Conservation (phyloP, 2,113 vertebrate genomes). For the Barnardius zonarius region DNA sequence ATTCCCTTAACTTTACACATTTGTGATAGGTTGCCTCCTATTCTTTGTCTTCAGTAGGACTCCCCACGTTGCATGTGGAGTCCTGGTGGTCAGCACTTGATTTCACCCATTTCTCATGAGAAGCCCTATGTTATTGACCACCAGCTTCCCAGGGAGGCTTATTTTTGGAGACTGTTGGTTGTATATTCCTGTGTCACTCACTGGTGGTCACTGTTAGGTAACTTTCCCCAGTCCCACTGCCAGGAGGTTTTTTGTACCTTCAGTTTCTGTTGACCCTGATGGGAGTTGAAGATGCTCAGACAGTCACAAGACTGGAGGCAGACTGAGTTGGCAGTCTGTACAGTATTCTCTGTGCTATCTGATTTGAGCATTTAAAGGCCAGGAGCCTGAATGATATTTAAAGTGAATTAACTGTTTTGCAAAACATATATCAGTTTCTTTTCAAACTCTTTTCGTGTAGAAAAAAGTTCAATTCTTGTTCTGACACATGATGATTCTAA, state of each 20-base stretch:
- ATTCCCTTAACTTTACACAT: background rate
- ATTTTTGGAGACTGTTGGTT: background rate
- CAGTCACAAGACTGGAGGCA: slow-evolving; percentile 5
- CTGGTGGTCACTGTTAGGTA: background rate
- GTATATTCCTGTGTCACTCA: background rate
- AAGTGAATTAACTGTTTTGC: slow-evolving; percentile 33
- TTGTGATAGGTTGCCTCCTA: background rate
- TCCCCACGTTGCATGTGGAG: background rate
- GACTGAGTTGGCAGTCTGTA: background rate
- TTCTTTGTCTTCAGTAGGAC: background rate
- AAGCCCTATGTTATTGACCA: background rate
- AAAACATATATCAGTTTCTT: background rate
- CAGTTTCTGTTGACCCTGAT: slow-evolving; percentile 1
- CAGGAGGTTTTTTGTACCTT: background rate
- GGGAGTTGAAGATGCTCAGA: background rate
- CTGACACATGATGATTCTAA: background rate
- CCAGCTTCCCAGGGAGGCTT: background rate
- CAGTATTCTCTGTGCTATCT: slow-evolving; percentile 5
- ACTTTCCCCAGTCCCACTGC: background rate
- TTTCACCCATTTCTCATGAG: background rate
- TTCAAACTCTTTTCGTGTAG: background rate
- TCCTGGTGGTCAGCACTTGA: background rate
- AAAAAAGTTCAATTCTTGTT: background rate
- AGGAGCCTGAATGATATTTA: slow-evolving; percentile 25
- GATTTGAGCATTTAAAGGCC: slow-evolving; percentile 34